phyloP scores from a whole-genome alignment of 1,140 invertebrate species.

The Panulirus ornatus region DNA sequence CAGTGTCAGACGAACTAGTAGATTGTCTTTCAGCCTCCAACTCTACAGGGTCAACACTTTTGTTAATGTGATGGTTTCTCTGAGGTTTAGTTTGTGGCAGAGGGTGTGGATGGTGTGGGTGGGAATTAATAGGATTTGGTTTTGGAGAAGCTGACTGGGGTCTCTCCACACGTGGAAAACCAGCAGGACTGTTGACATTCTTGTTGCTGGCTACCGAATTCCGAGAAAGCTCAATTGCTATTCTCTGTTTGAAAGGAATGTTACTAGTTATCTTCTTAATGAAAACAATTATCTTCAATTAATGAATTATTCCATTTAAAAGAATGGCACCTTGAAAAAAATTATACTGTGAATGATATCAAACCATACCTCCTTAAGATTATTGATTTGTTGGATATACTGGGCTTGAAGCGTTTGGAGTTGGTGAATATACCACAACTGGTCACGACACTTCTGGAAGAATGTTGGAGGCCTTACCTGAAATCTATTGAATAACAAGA shows the following conservation, averaged over 20 bases:
- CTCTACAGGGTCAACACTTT: slow-evolving; percentile 67
- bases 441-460: slow-evolving; percentile 94
- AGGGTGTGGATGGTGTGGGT: slow-evolving; percentile 57
- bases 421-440: slow-evolving; percentile 95
- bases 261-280: not conserved
- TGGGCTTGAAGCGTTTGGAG: slow-evolving; percentile 89
- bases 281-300: not conserved
- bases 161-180: slow-evolving; percentile 53
- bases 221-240: slow-evolving; percentile 65
- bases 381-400: slow-evolving; percentile 88
- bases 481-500: slow-evolving; percentile 82
- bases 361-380: slow-evolving; percentile 87
- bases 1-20: slow-evolving; percentile 74
- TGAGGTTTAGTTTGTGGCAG: slow-evolving; percentile 67
- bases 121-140: slow-evolving; percentile 21
- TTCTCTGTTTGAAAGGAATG: slow-evolving; percentile 52
- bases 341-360: not conserved
- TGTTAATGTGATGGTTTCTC: slow-evolving; percentile 43
- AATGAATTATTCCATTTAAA: no score
- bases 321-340: no score
- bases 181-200: slow-evolving; percentile 21
- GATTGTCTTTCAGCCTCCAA: slow-evolving; percentile 75
- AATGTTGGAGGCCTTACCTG: slow-evolving; percentile 95
- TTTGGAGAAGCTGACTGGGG: slow-evolving; percentile 69
- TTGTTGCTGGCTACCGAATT: slow-evolving; percentile 64